These are phyloP conservation scores for Dicyrtomina minuta DNA, from an alignment of 2,888 invertebrate genomes.

Conservation along the genomic window DNA sequence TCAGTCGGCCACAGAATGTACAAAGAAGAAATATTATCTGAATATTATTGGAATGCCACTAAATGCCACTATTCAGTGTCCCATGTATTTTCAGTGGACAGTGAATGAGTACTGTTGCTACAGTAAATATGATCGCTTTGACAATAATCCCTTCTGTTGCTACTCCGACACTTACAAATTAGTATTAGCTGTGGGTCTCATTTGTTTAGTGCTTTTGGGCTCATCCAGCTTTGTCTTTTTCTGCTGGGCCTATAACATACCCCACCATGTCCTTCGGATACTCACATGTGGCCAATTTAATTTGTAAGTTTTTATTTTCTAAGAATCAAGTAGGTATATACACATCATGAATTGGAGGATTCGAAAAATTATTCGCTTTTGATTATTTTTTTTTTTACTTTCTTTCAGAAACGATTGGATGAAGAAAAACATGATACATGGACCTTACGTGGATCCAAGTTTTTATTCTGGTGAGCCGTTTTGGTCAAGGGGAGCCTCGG, in stretches of 20 bases:
- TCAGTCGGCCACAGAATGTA: conserved; percentile 25
- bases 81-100: conserved; percentile 49
- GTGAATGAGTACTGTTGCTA: conserved; percentile 49
- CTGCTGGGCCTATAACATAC: conserved; percentile 50
- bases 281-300: conserved; percentile 47
- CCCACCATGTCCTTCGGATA: conserved; percentile 45
- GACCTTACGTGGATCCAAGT: conserved; percentile 51
- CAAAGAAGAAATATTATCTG: conserved; percentile 38
- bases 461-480: conserved; percentile 50
- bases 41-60: conserved; percentile 32
- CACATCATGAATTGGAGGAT: neutral
- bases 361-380: neutral
- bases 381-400: conserved; percentile 13
- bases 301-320: conserved; percentile 39
- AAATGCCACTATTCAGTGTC: conserved; percentile 46
- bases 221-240: conserved; percentile 42
- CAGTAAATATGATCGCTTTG: conserved; percentile 44
- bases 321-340: neutral
- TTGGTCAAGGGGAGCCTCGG: conserved; percentile 45
- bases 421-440: conserved; percentile 37
- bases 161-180: conserved; percentile 50
- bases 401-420: conserved; percentile 50
- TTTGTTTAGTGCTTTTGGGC: conserved; percentile 42
- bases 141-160: conserved; percentile 45
- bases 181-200: conserved; percentile 48